A percentile compares a stretch with the other conserved stretches of the same genome.
phyloP scores from a whole-genome alignment of 1,140 invertebrate species.

The Paraescarpia echinospica region DNA sequence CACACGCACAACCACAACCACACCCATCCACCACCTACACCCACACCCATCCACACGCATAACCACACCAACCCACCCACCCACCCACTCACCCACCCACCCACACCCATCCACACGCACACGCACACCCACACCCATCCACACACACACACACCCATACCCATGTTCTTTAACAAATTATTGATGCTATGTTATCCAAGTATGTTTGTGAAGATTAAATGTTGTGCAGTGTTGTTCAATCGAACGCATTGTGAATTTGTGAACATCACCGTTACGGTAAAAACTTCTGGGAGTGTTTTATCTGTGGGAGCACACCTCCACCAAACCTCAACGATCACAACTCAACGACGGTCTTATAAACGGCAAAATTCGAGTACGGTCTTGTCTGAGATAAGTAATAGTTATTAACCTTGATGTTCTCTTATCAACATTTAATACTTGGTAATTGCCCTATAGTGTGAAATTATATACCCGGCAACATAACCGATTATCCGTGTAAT shows the following conservation, averaged over 20 bases:
- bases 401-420: neutral
- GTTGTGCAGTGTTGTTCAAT: neutral
- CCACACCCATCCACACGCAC: no score
- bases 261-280: neutral
- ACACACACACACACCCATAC: no score
- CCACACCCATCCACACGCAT: no score
- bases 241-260: neutral
- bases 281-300: neutral
- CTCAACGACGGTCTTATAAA: neutral
- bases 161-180: neutral
- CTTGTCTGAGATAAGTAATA: neutral
- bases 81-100: no score
- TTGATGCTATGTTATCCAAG: neutral
- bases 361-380: neutral
- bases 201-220: neutral
- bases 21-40: no score
- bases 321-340: neutral
- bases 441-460: neutral
- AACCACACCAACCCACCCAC: no score
- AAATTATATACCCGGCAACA: neutral
- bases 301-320: neutral
- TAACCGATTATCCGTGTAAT: neutral
- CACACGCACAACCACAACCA: no score
- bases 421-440: neutral
- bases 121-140: no score